Base-by-base conservation (phyloP, 1,140 invertebrate species). In the Lordiphosa stackelbergi region DNA sequence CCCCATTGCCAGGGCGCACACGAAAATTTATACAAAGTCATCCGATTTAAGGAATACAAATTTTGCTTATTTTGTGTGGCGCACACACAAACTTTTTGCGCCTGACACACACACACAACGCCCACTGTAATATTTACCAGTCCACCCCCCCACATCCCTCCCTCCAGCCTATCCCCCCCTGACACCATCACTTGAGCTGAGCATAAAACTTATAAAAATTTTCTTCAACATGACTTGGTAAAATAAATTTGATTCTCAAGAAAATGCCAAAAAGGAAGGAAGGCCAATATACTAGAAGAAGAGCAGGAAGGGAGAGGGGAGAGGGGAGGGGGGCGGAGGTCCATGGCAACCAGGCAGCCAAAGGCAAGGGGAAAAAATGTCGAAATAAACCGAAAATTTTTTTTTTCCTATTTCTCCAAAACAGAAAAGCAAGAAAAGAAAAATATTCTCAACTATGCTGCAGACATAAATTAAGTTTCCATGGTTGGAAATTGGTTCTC, bases 401-500 rank as follows among this genome's bases (percentile, higher is more conserved):
- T 62, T 78, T 81, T 81, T 57, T 66, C 72, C 69, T 57, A 72
- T 77, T 77, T 72, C 46, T 69, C 56, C 34, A 38, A 66, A 42
- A 35, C 49, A 41, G 55, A 66, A 53, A 37, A 41, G 66, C 55
- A 58, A 31, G 70, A 52, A 79, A 77, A 84, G 68, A 85, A 85
- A 86, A 85, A 74, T 81, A 86, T 86, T 86, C 85, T 86, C 78
- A 84, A 86, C 84, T 86, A 85, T 86, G 85, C 73, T 86, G 84
- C 77, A 86, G 73, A 86, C 81, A 87, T 87, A 87, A 87, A 87
- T 87, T 87, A 87, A 86, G 85, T 87, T 87, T 87, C 81, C 85
- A 85, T 86, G 85, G 70, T 85, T 85, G 81, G 85, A 87, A 84
- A 83, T 87, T 78, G 77, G 78, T 84, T 84, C 78, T 73, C 58